These are phyloP conservation scores for Hippocampus barbouri DNA, from an alignment of 2,113 vertebrate genomes.

Conservation along the genomic window DNA sequence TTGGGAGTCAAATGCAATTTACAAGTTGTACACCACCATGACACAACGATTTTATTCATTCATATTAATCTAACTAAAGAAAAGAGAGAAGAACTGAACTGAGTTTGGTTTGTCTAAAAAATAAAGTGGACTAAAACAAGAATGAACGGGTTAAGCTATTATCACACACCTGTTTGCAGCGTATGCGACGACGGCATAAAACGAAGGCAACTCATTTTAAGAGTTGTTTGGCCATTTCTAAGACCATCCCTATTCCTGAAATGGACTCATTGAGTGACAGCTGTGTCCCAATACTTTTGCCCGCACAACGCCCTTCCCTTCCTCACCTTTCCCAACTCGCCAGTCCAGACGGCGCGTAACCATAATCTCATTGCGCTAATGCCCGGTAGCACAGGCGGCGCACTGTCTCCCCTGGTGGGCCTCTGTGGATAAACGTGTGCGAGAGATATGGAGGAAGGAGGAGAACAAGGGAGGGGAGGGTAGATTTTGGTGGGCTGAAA, in stretches of 20 bases:
- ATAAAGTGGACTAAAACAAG: too few species aligned
- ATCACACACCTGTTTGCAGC: too few species aligned
- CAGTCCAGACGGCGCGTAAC: conserved; percentile 64
- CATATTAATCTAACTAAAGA: too few species aligned
- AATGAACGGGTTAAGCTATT: too few species aligned
- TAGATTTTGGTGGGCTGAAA: conserved; percentile 41
- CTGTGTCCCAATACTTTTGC: not conserved
- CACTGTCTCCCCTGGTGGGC: conserved; percentile 54
- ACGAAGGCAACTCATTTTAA: too few species aligned
- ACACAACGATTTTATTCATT: too few species aligned
- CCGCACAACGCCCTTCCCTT: not conserved
- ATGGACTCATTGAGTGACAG: not conserved
- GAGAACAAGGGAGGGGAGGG: conserved; percentile 48
- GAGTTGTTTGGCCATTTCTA: too few species aligned
- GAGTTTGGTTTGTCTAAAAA: too few species aligned
- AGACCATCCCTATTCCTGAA: too few species aligned
- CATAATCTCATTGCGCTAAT: conserved; percentile 76
- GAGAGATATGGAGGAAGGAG: conserved; percentile 4
- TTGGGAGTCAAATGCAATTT: not conserved
- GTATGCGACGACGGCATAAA: too few species aligned
- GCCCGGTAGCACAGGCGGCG: conserved; percentile 61
- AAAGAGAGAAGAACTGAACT: too few species aligned
- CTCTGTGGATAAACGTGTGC: conserved; percentile 10
- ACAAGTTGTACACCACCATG: not conserved
- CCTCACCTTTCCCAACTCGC: conserved; percentile 60